Conservation (phyloP, 2,888 invertebrate species). For the Hemaris fuciformis region DNA sequence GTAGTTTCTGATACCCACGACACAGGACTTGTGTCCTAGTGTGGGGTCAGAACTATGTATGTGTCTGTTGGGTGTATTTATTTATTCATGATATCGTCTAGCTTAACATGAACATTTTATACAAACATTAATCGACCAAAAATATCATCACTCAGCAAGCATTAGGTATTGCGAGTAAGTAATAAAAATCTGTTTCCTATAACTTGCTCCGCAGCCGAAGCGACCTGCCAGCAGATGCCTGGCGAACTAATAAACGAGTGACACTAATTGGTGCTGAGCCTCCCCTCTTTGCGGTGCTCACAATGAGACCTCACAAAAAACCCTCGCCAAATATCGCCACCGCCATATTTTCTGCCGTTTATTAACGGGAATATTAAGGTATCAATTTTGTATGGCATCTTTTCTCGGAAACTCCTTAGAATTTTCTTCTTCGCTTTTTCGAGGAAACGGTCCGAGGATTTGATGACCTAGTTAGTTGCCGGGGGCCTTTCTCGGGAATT, state of each 20-base stretch:
- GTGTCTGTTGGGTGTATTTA: too few relatives aligned
- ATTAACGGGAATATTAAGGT: constrained; percentile 38
- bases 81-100: too few relatives aligned
- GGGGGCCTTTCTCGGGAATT: too few relatives aligned
- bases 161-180: background rate
- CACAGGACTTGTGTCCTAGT: too few relatives aligned
- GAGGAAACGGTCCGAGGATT: background rate
- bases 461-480: background rate
- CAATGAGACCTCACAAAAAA: constrained; percentile 52
- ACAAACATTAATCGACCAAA: too few relatives aligned
- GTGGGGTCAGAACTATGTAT: too few relatives aligned
- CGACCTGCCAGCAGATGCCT: constrained; percentile 33
- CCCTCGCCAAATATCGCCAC: constrained; percentile 37
- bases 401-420: background rate
- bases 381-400: background rate
- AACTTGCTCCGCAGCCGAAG: constrained; percentile 22
- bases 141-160: too few relatives aligned
- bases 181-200: constrained; percentile 11
- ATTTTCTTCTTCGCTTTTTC: background rate
- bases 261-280: constrained; percentile 68
- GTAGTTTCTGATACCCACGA: too few relatives aligned
- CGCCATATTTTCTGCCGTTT: constrained; percentile 46
- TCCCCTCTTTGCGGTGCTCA: constrained; percentile 45
- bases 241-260: constrained; percentile 66
- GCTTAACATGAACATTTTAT: too few relatives aligned